Conservation (phyloP, 2,888 invertebrate genomes). For the Eilema griseolum region DNA sequence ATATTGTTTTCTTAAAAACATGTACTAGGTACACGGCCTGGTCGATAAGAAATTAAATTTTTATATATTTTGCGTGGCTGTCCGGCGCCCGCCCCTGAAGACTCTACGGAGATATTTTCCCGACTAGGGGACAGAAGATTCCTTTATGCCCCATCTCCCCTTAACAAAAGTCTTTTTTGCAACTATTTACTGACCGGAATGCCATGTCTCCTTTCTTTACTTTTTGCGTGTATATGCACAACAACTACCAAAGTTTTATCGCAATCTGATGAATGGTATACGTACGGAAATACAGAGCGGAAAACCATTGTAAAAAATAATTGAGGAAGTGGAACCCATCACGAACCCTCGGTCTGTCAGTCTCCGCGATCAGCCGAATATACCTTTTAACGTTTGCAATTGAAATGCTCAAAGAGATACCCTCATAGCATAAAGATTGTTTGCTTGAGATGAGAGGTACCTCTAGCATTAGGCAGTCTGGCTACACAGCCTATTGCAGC, state of each 20-base stretch:
- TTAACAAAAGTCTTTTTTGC: background rate
- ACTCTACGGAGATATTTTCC: too few species aligned
- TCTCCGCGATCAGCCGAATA: background rate
- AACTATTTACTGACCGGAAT: background rate
- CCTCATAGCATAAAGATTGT: background rate
- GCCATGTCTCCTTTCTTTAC: background rate
- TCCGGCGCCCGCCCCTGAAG: too few species aligned
- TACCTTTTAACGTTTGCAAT: background rate
- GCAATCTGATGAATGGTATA: constrained; percentile 2
- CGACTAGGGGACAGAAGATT: background rate
- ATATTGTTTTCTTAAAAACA: too few species aligned
- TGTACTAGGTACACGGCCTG: too few species aligned
- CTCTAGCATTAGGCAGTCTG: too few species aligned
- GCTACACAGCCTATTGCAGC: background rate
- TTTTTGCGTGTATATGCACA: background rate
- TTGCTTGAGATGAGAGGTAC: background rate
- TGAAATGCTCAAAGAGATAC: background rate
- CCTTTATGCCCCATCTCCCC: background rate
- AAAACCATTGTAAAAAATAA: constrained; percentile 2
- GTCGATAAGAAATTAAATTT: too few species aligned
- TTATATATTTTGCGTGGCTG: too few species aligned
- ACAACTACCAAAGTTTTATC: constrained; percentile 1
- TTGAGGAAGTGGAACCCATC: background rate
- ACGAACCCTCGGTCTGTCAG: background rate
- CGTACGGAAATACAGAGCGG: background rate